Evolutionary conservation across 2,113 vertebrate species (phyloP).

Genomic region (Pelecanoides urinatrix): DNA sequence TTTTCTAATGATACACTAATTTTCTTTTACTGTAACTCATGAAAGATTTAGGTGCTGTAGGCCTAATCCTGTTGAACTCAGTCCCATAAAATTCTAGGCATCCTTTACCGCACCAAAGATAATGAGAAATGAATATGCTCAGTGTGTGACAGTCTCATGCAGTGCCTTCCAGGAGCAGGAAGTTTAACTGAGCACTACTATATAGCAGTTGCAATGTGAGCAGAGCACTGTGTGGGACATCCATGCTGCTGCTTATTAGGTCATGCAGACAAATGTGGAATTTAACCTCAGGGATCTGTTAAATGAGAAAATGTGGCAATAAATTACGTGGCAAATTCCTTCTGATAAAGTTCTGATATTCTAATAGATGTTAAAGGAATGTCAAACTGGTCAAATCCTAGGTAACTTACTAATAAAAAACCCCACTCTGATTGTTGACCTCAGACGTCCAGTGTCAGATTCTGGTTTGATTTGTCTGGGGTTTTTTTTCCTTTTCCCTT

Average conservation of each 20-base stretch:
- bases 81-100: background rate
- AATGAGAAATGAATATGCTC: background rate
- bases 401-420: background rate
- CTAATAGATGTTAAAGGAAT: background rate
- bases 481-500: fast-evolving
- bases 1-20: background rate
- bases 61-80: background rate
- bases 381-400: background rate
- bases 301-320: background rate
- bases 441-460: background rate
- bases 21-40: background rate
- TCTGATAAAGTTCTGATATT: background rate
- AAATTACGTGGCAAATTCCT: background rate
- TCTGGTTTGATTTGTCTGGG: background rate
- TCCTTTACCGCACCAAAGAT: background rate
- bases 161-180: background rate
- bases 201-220: background rate
- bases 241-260: background rate
- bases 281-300: background rate
- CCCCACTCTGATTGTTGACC: background rate
- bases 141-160: background rate
- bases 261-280: background rate
- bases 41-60: background rate
- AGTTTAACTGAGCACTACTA: background rate
- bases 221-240: background rate